phyloP scores from a whole-genome alignment of 2,888 invertebrate genomes.

The Orthonychiurus folsomi region DNA sequence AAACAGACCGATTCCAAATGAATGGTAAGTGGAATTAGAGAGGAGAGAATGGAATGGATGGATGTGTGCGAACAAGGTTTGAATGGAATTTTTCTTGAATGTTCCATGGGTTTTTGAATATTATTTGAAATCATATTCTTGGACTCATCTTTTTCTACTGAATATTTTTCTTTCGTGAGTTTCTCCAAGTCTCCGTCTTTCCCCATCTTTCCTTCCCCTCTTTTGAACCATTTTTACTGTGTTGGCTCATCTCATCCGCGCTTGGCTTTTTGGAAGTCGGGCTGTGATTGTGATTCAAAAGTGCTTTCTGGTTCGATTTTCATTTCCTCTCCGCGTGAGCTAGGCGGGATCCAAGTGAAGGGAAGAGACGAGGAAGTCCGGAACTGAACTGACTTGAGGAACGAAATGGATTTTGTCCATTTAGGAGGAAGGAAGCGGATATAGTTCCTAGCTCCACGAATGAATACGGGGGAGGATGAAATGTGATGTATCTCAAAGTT shows the following conservation, averaged over 20 bases:
- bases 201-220: conserved; percentile 9
- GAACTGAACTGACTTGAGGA: conserved; percentile 9
- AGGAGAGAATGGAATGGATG: background rate
- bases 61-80: too few species aligned
- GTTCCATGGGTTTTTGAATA: too few species aligned
- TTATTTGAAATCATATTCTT: too few species aligned
- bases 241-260: too few species aligned
- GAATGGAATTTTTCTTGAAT: too few species aligned
- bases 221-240: background rate
- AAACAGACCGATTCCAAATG: conserved; percentile 91
- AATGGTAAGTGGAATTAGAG: conserved; percentile 57
- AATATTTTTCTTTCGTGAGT: background rate
- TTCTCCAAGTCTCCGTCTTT: conserved; percentile 8
- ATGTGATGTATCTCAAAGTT: too few species aligned
- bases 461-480: background rate
- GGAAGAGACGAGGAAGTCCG: conserved; percentile 8
- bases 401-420: conserved; percentile 1
- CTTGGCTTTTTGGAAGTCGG: too few species aligned
- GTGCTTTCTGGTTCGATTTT: conserved; percentile 17
- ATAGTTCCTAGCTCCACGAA: background rate
- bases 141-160: background rate
- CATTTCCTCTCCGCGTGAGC: conserved; percentile 5
- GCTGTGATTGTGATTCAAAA: conserved; percentile 15
- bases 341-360: background rate
- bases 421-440: conserved; percentile 1